These are phyloP conservation scores for Parnassius mnemosyne DNA, from an alignment of 2,888 invertebrate species.

Conservation along the genomic window DNA sequence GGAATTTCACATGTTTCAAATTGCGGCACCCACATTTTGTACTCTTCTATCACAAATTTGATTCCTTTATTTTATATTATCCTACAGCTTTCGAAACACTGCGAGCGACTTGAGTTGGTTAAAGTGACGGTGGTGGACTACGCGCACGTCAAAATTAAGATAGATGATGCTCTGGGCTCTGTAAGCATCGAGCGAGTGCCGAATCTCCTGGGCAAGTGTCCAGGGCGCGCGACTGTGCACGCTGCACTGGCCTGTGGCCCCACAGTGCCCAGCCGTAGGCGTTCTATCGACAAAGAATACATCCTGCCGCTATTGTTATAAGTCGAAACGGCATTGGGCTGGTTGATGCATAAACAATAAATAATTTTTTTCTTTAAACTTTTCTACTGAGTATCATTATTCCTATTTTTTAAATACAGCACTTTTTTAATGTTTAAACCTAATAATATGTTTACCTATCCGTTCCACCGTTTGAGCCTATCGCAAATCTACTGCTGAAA, in stretches of 20 bases:
- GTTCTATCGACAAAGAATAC: neutral
- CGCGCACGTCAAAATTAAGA: conserved; percentile 24
- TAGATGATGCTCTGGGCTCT: conserved; percentile 24
- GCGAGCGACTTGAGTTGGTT: conserved; percentile 25
- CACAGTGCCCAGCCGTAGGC: neutral
- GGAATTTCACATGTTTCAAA: no score
- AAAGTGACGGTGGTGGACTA: conserved; percentile 27
- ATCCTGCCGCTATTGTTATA: neutral
- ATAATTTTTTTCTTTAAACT: no score
- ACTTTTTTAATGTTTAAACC: no score
- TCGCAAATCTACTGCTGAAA: no score
- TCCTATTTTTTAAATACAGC: no score
- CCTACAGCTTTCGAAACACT: conserved; percentile 12
- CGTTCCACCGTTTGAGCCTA: no score
- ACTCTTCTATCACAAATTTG: neutral
- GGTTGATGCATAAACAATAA: no score
- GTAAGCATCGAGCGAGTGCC: conserved; percentile 22
- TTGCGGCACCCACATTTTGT: no score
- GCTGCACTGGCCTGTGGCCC: conserved; percentile 18
- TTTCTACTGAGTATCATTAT: no score
- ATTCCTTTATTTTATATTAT: neutral
- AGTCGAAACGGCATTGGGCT: no score
- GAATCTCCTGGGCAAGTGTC: conserved; percentile 12
- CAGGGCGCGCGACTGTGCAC: conserved; percentile 21
- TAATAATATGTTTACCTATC: no score